Evolutionary conservation across 1,140 invertebrate species (phyloP).

Genomic region (Telenomus remus): DNA sequence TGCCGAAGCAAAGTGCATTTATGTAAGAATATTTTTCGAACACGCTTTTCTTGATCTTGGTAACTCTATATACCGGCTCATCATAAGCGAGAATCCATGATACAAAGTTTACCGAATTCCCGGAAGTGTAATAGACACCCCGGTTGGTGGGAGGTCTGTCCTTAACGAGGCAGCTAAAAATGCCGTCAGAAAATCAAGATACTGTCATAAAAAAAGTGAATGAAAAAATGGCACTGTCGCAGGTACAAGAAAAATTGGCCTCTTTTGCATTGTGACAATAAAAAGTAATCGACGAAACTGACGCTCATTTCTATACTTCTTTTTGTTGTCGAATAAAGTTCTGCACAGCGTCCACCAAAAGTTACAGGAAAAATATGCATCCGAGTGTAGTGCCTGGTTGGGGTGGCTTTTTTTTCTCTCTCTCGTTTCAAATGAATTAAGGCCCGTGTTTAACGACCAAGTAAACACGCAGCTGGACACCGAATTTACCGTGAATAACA

Average conservation of each 20-base stretch:
- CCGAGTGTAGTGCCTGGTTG: conserved; percentile 10
- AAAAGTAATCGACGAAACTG: no score
- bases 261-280: no score
- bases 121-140: conserved; percentile 64
- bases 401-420: conserved; percentile 6
- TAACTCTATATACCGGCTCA: conserved; percentile 41
- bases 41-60: conserved; percentile 37
- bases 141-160: conserved; percentile 1
- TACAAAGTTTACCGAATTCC: conserved; percentile 66
- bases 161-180: background rate
- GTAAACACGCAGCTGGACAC: conserved; percentile 53
- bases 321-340: background rate
- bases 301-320: background rate
- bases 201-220: background rate
- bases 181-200: background rate
- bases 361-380: conserved; percentile 15
- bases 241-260: no score
- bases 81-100: conserved; percentile 26
- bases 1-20: no score
- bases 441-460: conserved; percentile 49
- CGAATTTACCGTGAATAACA: conserved; percentile 47
- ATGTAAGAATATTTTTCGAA: no score
- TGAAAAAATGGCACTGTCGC: no score
- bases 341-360: background rate
- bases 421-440: conserved; percentile 43